Conservation (phyloP, 1,140 invertebrate genomes). For the Drosophila arizonae region DNA sequence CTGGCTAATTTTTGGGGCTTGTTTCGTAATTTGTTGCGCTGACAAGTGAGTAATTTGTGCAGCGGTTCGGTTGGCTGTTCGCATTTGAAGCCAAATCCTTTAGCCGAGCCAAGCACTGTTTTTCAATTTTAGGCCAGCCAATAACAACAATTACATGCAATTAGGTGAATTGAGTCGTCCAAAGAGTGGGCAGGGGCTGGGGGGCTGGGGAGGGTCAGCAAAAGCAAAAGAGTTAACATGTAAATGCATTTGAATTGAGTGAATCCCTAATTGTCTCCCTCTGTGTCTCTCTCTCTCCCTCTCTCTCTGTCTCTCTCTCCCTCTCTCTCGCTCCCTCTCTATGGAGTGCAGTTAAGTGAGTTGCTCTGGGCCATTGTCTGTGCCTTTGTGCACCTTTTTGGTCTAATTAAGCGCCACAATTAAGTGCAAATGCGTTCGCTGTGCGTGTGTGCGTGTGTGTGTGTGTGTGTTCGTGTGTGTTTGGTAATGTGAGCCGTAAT, state of each 20-base stretch:
- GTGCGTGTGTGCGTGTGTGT: constrained; percentile 21
- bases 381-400: constrained; percentile 68
- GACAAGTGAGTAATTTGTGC: constrained; percentile 50
- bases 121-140: constrained; percentile 34
- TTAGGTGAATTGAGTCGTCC: constrained; percentile 77
- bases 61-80: constrained; percentile 9
- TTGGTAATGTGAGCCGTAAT: constrained; percentile 74
- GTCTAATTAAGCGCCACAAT: constrained; percentile 80
- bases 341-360: not conserved
- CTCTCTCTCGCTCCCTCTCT: not conserved
- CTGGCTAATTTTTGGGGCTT: constrained; percentile 46
- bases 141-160: constrained; percentile 74
- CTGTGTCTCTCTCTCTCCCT: constrained; percentile 4
- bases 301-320: not conserved
- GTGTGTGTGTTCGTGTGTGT: constrained; percentile 35
- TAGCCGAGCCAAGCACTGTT: constrained; percentile 10
- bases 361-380: constrained; percentile 64
- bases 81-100: constrained; percentile 53
- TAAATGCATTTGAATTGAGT: constrained; percentile 71
- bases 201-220: not conserved
- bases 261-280: constrained; percentile 3
- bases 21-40: constrained; percentile 53
- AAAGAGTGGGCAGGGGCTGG: not conserved
- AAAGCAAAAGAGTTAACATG: constrained; percentile 40
- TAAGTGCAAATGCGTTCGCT: constrained; percentile 72